phyloP scores from a whole-genome alignment of 2,888 invertebrate species.

The Odiellus spinosus region DNA sequence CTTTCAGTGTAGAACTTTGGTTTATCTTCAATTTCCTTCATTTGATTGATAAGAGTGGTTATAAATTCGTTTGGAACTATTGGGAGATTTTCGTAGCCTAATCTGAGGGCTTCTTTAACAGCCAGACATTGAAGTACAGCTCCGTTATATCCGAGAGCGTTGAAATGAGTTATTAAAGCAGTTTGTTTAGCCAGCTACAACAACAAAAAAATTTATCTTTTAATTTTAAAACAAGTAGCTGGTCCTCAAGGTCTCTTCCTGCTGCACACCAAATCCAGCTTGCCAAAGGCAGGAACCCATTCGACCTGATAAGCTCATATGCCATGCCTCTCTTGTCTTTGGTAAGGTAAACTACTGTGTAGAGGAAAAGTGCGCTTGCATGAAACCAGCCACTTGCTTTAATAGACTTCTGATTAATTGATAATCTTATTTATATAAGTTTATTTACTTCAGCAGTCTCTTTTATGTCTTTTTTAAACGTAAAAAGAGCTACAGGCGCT shows the following conservation, averaged over 20 bases:
- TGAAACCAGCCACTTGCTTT: no score
- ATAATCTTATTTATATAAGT: no score
- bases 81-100: slow-evolving; percentile 29
- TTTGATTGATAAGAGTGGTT: slow-evolving; percentile 37
- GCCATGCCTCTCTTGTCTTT: no score
- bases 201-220: neutral
- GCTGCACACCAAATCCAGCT: no score
- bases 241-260: no score
- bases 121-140: slow-evolving; percentile 37
- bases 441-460: slow-evolving; percentile 34
- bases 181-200: slow-evolving; percentile 9
- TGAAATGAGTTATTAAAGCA: slow-evolving; percentile 45
- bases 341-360: no score
- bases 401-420: no score
- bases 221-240: no score
- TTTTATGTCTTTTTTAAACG: slow-evolving; percentile 32
- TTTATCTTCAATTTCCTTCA: slow-evolving; percentile 29
- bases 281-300: no score
- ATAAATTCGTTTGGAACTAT: slow-evolving; percentile 29
- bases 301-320: no score
- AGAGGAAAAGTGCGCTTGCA: no score
- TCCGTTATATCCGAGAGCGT: slow-evolving; percentile 31
- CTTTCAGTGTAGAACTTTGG: no score
- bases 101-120: slow-evolving; percentile 38
- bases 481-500: slow-evolving; percentile 47